Percentiles rank a stretch among this genome's conserved stretches.
Evolutionary conservation across 2,113 vertebrate genomes (phyloP).

Genomic region (Eonycteris spelaea): DNA sequence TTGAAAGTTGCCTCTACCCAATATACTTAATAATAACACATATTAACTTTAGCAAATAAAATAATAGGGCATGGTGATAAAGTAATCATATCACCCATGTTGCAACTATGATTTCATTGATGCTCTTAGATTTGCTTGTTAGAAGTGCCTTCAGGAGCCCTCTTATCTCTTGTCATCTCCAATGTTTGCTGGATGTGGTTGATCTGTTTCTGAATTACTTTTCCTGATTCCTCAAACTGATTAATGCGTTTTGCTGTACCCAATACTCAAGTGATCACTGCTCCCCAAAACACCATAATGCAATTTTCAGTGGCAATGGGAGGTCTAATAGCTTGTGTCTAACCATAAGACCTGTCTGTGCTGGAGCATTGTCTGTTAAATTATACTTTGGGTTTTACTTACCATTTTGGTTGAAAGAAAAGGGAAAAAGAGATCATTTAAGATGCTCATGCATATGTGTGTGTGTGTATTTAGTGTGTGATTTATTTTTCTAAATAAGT

Average conservation of each 20-base stretch:
- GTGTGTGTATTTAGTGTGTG: background rate
- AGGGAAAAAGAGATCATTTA: background rate
- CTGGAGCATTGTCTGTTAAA: background rate
- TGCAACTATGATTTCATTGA: background rate
- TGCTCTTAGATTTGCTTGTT: background rate
- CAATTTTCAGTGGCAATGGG: background rate
- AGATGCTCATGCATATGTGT: background rate
- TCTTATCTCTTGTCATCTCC: background rate
- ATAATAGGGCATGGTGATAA: background rate
- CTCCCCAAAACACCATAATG: no score
- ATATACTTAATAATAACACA: background rate
- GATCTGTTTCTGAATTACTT: background rate
- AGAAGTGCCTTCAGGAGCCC: background rate
- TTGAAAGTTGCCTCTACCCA: background rate
- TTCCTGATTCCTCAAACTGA: background rate
- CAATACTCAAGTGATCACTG: background rate
- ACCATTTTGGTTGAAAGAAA: background rate
- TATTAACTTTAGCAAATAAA: background rate
- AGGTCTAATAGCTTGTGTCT: background rate
- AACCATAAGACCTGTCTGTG: background rate
- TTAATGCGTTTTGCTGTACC: background rate
- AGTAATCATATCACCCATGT: background rate
- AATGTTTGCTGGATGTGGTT: background rate
- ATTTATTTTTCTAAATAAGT: background rate
- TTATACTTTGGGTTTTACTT: background rate